Evolutionary conservation across 30 jellyfish, hydroid and myxozoan species (phyloP).

Genomic region (Nemopilema nomurai): DNA sequence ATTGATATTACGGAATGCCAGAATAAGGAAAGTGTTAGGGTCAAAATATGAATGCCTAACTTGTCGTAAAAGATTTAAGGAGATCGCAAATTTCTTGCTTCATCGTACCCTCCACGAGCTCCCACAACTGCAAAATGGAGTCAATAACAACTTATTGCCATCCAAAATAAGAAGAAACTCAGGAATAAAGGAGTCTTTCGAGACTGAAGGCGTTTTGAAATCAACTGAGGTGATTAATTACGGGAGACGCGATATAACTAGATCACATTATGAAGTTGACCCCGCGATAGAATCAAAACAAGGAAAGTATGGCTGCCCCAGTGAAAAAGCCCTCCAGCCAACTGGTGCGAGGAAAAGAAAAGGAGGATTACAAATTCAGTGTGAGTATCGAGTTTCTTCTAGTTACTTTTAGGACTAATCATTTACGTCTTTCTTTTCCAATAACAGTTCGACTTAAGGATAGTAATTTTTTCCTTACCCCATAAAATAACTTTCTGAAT

Average conservation of each 20-base stretch:
- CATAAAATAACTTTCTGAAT: neutral
- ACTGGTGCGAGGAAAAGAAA: conserved; percentile 70
- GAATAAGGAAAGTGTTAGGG: conserved; percentile 11
- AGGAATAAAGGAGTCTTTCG: conserved; percentile 4
- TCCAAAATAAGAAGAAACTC: conserved; percentile 11
- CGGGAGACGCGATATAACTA: conserved; percentile 2
- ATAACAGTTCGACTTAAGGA: neutral
- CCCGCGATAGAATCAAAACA: conserved; percentile 37
- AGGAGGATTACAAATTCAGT: conserved; percentile 64
- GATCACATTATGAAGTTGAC: conserved; percentile 24
- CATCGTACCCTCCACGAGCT: conserved; percentile 72
- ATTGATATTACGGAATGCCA: conserved; percentile 36
- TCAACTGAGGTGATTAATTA: neutral
- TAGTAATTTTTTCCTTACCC: neutral
- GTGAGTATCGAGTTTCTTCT: conserved; percentile 34
- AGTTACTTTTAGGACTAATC: neutral
- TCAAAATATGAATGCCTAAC: conserved; percentile 61
- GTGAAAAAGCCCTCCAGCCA: conserved; percentile 61
- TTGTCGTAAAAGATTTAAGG: conserved; percentile 59
- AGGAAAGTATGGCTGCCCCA: conserved; percentile 20
- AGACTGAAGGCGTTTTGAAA: neutral
- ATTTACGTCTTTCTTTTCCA: neutral
- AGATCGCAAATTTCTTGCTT: conserved; percentile 60
- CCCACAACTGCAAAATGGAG: conserved; percentile 59
- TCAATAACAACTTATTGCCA: neutral